Base-by-base conservation (phyloP, 1,140 invertebrate genomes). In the Tachypleus tridentatus region DNA sequence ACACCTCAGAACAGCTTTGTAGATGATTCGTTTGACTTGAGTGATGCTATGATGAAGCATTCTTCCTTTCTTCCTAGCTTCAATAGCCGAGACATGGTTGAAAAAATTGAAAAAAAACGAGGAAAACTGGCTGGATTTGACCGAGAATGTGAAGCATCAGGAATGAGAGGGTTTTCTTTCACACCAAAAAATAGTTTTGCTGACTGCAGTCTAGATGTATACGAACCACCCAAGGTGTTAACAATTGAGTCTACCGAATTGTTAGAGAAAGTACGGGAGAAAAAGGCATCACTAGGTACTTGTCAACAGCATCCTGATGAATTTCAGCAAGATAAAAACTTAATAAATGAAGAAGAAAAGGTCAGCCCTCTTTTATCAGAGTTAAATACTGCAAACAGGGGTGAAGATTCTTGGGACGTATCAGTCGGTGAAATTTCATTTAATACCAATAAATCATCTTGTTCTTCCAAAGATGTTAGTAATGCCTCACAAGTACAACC, bases 141-240 rank as follows among this genome's bases (percentile, higher is more conserved):
- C 9, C 54, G 61, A 4, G 74, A 74, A 47, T 64, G 62, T 53
- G 68, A 65, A 49, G 51, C 51, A 4, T 65, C 56, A 51, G 65
- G 63, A 3, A 70, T 69, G 3, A 57, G 8, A 10, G 56, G 10
- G 5, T 73, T 75, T 65, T 74, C 74, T 5, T 75, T 73, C 54
- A 75, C 74, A 3, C 74, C 74, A 3, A 75, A 75, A 62, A 75
- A 75, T 57, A 73, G 71, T 61, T 75, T 71, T 67, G 74, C 73
- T n/a, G 74, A 75, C 5, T 67, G 62, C n/a, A 69, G n/a, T 61
- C 66, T 75, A 56, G 74, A 75, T 50, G 29, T 69, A 3, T 63
- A 68, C 4, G 75, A 71, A 62, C 63, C 66, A 48, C 58, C 68
- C 49, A 57, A 62, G 5, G n/a, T 67, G 11, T 52, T 54, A 49